Percentiles rank a stretch among this genome's conserved stretches.
phyloP scores from a whole-genome alignment of 2,113 vertebrate species.

The Perca fluviatilis region DNA sequence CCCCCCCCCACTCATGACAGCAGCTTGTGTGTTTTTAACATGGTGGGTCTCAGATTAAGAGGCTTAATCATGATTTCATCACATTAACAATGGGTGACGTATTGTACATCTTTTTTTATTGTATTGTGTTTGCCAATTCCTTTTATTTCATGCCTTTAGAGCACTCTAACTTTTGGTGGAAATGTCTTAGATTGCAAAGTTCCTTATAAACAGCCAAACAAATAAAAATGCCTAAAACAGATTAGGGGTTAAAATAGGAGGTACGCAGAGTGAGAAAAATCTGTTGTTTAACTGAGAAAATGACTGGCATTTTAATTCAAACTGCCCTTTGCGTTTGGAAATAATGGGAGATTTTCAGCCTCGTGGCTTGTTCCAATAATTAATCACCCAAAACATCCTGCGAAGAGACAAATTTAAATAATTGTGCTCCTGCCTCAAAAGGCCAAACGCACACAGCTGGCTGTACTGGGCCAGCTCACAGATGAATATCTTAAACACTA shows the following conservation, averaged over 20 bases:
- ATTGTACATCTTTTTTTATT: not conserved
- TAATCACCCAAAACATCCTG: constrained; percentile 42
- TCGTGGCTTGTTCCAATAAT: constrained; percentile 26
- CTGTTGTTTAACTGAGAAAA: constrained; percentile 28
- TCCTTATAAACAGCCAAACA: not conserved
- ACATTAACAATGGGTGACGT: not conserved
- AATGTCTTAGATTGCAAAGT: not conserved
- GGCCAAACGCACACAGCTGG: not conserved
- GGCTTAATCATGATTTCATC: not conserved
- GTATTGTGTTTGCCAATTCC: not conserved
- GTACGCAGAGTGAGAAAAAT: constrained; percentile 18
- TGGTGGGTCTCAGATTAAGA: not conserved
- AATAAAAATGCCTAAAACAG: not conserved
- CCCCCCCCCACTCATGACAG: not conserved
- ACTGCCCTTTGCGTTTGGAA: constrained; percentile 36
- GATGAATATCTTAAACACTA: not conserved
- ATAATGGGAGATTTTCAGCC: constrained; percentile 7
- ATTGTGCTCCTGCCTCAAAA: not conserved
- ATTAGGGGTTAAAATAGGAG: not conserved
- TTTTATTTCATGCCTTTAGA: not conserved
- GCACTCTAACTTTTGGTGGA: not conserved
- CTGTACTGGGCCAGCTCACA: not conserved
- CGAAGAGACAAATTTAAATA: constrained; percentile 26
- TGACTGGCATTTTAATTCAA: constrained; percentile 27
- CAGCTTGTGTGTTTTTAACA: not conserved